Percentiles rank a stretch among this genome's conserved stretches.
Evolutionary conservation across 2,113 vertebrate genomes (phyloP).

Genomic region (Chloebia gouldiae): DNA sequence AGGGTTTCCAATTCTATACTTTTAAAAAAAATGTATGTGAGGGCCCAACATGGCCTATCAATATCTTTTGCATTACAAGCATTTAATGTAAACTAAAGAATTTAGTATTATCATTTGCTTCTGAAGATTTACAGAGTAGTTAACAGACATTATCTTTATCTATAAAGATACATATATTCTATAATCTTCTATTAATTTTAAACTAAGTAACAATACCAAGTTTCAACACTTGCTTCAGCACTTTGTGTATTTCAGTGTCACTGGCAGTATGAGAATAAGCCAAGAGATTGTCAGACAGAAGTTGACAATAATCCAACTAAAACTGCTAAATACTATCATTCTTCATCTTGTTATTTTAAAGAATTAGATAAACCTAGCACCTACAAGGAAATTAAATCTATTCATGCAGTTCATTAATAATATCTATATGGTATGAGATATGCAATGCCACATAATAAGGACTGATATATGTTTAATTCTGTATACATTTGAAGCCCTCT

Average conservation of each 20-base stretch:
- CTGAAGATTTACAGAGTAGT: neutral
- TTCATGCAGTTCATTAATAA: neutral
- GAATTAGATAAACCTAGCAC: neutral
- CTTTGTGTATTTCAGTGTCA: neutral
- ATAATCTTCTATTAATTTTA: neutral
- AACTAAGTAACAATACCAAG: neutral
- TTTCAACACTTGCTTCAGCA: neutral
- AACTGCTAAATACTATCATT: neutral
- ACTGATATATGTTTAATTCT: neutral
- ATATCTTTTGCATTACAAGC: neutral
- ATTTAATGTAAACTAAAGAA: neutral
- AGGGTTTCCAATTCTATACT: neutral
- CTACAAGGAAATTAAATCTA: neutral
- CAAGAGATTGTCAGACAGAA: neutral
- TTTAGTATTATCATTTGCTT: neutral
- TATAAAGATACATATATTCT: neutral
- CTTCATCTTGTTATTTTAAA: neutral
- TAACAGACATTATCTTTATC: neutral
- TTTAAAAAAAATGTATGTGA: fast-evolving
- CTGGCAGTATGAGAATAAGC: neutral
- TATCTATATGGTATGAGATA: neutral
- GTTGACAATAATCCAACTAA: neutral
- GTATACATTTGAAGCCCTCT: neutral
- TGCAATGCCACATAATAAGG: neutral
- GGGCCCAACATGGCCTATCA: neutral